These are phyloP conservation scores for Hyles lineata DNA, from an alignment of 2,888 invertebrate species.

Conservation along the genomic window DNA sequence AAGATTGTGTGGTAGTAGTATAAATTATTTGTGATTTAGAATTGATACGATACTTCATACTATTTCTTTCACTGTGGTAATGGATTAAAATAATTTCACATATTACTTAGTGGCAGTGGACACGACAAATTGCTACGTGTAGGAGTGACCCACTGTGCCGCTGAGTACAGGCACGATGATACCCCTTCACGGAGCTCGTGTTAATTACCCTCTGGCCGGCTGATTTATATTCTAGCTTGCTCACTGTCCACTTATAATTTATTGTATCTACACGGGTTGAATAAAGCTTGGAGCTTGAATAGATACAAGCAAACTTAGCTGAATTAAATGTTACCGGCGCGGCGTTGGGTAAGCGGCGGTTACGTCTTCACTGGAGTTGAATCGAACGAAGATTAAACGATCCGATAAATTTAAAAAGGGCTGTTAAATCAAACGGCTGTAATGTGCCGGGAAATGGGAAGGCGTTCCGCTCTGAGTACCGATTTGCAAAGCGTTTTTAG, in stretches of 20 bases:
- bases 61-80: neutral
- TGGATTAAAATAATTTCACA: neutral
- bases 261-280: neutral
- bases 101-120: neutral
- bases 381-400: conserved; percentile 15
- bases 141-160: neutral
- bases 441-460: conserved; percentile 5
- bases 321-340: conserved; percentile 10
- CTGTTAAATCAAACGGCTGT: neutral
- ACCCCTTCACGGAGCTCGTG: conserved; percentile 5
- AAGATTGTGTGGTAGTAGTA: too few relatives aligned
- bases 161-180: neutral
- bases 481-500: neutral
- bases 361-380: neutral
- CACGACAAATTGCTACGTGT: conserved; percentile 16
- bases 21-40: neutral
- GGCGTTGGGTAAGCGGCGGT: neutral
- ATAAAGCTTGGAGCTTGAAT: neutral
- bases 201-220: neutral
- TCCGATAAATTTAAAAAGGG: conserved; percentile 13
- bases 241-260: neutral
- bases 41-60: neutral
- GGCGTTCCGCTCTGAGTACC: neutral
- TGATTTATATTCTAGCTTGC: neutral
- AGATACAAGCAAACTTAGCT: neutral